Evolutionary conservation across 64 coral and sea anemone genomes (phyloP), one percentile per base, ranked within the genome.

Genomic region (Astreopora myriophthalma): DNA sequence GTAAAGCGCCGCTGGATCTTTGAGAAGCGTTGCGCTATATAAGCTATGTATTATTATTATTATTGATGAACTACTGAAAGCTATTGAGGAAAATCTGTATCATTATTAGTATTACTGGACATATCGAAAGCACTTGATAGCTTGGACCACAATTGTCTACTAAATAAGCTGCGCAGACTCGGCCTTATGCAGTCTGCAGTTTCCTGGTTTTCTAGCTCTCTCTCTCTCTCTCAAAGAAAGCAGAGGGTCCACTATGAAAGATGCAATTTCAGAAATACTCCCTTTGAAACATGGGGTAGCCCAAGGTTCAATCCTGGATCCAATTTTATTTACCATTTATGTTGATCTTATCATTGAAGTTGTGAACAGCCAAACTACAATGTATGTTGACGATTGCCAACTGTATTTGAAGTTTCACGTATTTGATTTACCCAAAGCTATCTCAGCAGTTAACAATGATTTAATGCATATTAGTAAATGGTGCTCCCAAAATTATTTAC

Each of bases 181-280:
- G 64, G 64, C 64, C 64, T 31, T 3, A 67, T 67, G 64, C 23
- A 67, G 64, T 26, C 26, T 25, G 64, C 64, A 8, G 64, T 29
- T 67, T 67, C 64, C 64, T 67, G 64, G 64, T 67, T 67, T 67
- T 67, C 64, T 63, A 63, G 58, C 58, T 63, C 11, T 63, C 58
- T 63, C 1, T 63, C n/a, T 9, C 12, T 67, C 12, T n/a, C n/a
- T n/a, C n/a, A n/a, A n/a, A 67, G 64, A 67, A 67, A 67, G 58
- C 64, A 67, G 64, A 67, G 64, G 23, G 64, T 24, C 23, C 20
- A 12, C 22, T 28, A 27, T 29, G 63, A 31, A n/a, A 26, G 52
- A 58, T 58, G 10, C 52, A 8, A 58, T 58, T 17, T 29, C 63
- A 67, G 26, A 29, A 67, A 67, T 67, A 1, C 64, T 58, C 16